Evolutionary conservation across 2,113 vertebrate genomes (phyloP).

Genomic region (Elanoides forficatus): DNA sequence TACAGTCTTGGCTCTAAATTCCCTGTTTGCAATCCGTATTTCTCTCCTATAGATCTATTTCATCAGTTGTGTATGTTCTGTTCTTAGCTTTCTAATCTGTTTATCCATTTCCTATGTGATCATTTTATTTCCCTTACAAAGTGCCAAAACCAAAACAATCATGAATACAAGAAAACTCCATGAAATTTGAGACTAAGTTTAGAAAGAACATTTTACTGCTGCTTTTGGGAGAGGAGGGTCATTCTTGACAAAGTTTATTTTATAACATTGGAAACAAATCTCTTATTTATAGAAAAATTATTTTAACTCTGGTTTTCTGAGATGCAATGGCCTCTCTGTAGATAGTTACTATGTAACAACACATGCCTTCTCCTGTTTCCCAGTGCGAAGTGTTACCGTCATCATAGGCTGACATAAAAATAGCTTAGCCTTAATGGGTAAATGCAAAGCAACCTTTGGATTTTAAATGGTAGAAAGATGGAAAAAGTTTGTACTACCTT

Average conservation of each 20-base stretch:
- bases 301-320: not conserved
- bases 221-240: not conserved
- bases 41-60: not conserved
- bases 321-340: not conserved
- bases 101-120: not conserved
- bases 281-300: not conserved
- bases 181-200: not conserved
- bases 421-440: not conserved
- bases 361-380: not conserved
- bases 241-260: not conserved
- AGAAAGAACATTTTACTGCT: not conserved
- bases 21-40: not conserved
- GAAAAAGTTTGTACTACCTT: not conserved
- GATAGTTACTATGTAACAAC: not conserved
- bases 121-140: not conserved
- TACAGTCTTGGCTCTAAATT: not conserved
- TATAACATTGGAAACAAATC: not conserved
- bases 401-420: not conserved
- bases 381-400: not conserved
- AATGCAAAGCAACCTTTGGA: not conserved
- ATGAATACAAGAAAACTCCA: not conserved
- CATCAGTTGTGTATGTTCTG: not conserved
- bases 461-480: not conserved
- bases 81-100: not conserved
- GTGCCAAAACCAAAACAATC: not conserved